These are phyloP conservation scores for Metopolophium dirhodum DNA, from an alignment of 1,140 invertebrate genomes.

Conservation along the genomic window DNA sequence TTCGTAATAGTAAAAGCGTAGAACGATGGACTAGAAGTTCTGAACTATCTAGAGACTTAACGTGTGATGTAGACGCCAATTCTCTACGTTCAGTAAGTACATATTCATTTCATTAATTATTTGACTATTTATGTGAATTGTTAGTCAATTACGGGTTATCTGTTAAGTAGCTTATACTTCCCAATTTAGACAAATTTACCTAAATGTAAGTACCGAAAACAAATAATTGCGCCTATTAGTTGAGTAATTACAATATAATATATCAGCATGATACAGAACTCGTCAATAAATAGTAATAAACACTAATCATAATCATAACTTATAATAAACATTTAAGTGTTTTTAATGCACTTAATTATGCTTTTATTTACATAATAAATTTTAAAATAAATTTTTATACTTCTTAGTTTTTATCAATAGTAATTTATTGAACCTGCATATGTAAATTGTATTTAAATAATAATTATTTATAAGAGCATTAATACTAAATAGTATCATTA, in stretches of 20 bases:
- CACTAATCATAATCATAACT: background rate
- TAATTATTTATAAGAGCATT: background rate
- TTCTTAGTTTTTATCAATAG: background rate
- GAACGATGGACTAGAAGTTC: background rate
- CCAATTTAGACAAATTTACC: background rate
- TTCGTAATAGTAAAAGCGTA: background rate
- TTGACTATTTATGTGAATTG: background rate
- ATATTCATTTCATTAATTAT: background rate
- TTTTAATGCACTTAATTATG: background rate
- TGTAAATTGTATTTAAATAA: background rate
- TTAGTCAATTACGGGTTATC: background rate
- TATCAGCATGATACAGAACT: background rate
- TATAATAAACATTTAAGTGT: background rate
- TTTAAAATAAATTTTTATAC: background rate
- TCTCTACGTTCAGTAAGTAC: constrained; percentile 21
- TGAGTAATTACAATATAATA: background rate
- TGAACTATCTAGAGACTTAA: background rate
- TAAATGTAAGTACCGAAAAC: background rate
- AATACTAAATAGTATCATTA: background rate
- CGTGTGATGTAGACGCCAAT: constrained; percentile 26
- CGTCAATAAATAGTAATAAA: constrained; percentile 10
- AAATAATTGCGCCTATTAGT: background rate
- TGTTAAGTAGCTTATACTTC: background rate
- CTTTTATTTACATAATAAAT: background rate
- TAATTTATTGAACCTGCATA: background rate